Conservation (phyloP, 2,888 invertebrate species). For the Pseudococcus longispinus region DNA sequence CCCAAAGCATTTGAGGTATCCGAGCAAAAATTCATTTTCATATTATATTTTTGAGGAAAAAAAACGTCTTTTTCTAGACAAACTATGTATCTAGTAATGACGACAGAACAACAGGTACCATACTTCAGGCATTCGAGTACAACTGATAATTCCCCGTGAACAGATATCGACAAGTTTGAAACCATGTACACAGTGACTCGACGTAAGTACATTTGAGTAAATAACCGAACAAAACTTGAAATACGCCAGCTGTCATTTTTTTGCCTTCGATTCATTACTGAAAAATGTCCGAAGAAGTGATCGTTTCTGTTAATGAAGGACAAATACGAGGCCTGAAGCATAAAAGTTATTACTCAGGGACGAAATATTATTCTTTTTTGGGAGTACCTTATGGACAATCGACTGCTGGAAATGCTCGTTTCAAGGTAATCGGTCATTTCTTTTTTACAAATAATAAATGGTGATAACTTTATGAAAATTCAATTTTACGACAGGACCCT, state of each 20-base stretch:
- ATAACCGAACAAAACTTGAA: background rate
- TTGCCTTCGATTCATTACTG: background rate
- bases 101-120: background rate
- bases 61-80: background rate
- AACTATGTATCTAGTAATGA: background rate
- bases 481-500: background rate
- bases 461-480: background rate
- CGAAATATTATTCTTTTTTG: conserved; percentile 4
- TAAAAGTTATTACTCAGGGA: background rate
- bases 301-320: conserved; percentile 20
- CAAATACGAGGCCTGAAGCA: background rate
- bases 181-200: no score
- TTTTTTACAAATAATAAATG: background rate
- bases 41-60: no score
- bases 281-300: background rate
- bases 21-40: no score
- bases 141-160: background rate
- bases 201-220: no score
- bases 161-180: background rate
- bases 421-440: conserved; percentile 8
- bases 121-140: background rate
- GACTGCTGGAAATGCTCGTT: conserved; percentile 13
- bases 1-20: no score
- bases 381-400: conserved; percentile 44
- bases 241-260: background rate